phyloP scores from a whole-genome alignment of 2,888 invertebrate genomes.

The Drosophila kuntzei region DNA sequence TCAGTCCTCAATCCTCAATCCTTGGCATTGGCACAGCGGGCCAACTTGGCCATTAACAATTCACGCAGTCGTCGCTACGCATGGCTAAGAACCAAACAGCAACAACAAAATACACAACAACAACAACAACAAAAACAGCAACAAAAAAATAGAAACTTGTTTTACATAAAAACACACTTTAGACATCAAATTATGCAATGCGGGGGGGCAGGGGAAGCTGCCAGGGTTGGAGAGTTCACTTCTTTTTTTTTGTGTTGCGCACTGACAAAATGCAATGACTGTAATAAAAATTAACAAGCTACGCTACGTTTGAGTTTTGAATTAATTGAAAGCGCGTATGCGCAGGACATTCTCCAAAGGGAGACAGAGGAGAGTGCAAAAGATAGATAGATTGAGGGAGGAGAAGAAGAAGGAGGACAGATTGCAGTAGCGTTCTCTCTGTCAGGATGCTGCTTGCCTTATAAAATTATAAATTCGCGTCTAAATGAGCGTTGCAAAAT shows the following conservation, averaged over 20 bases:
- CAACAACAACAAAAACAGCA: slow-evolving; percentile 32
- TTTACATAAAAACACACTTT: slow-evolving; percentile 79
- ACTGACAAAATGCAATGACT: slow-evolving; percentile 76
- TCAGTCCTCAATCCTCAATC: neutral
- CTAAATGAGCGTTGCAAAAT: slow-evolving; percentile 80
- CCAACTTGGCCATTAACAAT: slow-evolving; percentile 75
- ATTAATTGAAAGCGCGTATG: slow-evolving; percentile 81
- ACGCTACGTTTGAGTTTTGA: slow-evolving; percentile 82
- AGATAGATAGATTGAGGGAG: neutral
- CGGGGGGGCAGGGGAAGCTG: neutral
- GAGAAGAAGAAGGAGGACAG: neutral
- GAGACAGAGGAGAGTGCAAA: slow-evolving; percentile 22
- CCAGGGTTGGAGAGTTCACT: neutral
- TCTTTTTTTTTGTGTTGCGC: slow-evolving; percentile 30
- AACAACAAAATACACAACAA: slow-evolving; percentile 30
- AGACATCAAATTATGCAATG: slow-evolving; percentile 77
- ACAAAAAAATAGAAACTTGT: slow-evolving; percentile 62
- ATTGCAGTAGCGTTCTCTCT: slow-evolving; percentile 11
- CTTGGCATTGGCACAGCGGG: slow-evolving; percentile 63
- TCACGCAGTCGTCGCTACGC: slow-evolving; percentile 62
- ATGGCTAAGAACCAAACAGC: slow-evolving; percentile 60
- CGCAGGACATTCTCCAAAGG: slow-evolving; percentile 66
- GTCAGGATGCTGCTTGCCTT: slow-evolving; percentile 41
- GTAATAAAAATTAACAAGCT: slow-evolving; percentile 82
- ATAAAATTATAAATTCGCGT: slow-evolving; percentile 77